Percentiles rank a stretch among this genome's conserved stretches.
Evolutionary conservation across 37 sponge, comb jelly and placozoan genomes (phyloP).

Genomic region (Haliclona indistincta): DNA sequence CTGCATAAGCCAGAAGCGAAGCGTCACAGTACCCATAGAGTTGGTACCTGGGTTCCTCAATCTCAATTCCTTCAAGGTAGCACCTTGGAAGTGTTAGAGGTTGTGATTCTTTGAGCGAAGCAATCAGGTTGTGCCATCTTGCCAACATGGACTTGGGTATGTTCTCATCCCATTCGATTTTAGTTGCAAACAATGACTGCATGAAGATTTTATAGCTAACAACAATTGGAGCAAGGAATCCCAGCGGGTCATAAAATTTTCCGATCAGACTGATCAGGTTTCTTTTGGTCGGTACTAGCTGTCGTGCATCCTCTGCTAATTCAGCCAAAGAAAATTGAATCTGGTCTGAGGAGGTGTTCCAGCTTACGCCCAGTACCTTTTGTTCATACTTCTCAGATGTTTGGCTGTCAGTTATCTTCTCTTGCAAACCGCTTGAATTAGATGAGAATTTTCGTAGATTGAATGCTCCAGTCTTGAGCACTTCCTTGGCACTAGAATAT

Average conservation of each 20-base stretch:
- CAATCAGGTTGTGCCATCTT: constrained; percentile 7
- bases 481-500: constrained; percentile 7
- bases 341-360: constrained; percentile 17
- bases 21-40: constrained; percentile 40
- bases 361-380: constrained; percentile 23
- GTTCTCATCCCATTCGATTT: constrained; percentile 20
- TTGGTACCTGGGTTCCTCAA: constrained; percentile 7
- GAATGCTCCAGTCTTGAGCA: constrained; percentile 27
- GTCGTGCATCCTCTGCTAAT: not conserved
- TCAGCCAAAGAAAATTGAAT: constrained; percentile 10
- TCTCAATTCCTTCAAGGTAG: constrained; percentile 5
- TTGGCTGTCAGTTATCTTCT: not conserved
- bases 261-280: not conserved
- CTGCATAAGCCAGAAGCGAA: constrained; percentile 31
- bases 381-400: not conserved
- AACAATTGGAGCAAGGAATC: constrained; percentile 34
- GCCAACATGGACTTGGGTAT: not conserved
- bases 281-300: constrained; percentile 34
- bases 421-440: constrained; percentile 28
- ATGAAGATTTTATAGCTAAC: constrained; percentile 27
- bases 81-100: constrained; percentile 21
- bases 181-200: constrained; percentile 16
- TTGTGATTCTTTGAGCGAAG: constrained; percentile 5
- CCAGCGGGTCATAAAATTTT: constrained; percentile 32
- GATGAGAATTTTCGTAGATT: constrained; percentile 33